These are phyloP conservation scores for Erebia epiphron DNA, from an alignment of 2,888 invertebrate species.

Conservation along the genomic window DNA sequence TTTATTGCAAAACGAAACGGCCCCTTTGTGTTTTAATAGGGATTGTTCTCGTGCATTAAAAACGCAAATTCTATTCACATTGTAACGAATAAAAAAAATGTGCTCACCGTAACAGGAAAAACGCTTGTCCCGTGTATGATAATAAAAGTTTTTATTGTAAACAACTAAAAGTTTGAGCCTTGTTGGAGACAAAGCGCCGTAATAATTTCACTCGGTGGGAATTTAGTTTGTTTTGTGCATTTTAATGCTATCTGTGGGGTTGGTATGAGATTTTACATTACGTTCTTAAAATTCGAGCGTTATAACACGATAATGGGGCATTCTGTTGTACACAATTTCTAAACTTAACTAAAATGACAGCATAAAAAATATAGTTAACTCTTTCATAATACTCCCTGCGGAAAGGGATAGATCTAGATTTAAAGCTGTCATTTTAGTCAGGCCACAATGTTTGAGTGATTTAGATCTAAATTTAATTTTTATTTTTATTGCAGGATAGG, in stretches of 20 bases:
- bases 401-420: too few species aligned
- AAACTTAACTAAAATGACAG: too few species aligned
- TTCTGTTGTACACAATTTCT: too few species aligned
- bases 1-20: conserved; percentile 11
- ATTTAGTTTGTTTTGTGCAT: conserved; percentile 41
- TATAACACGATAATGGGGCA: too few species aligned
- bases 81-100: conserved; percentile 38
- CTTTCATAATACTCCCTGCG: too few species aligned
- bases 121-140: conserved; percentile 41
- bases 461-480: too few species aligned
- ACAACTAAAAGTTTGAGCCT: conserved; percentile 57
- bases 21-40: conserved; percentile 22
- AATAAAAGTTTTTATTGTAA: conserved; percentile 59
- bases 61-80: conserved; percentile 39
- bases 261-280: too few species aligned
- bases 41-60: conserved; percentile 37
- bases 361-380: too few species aligned
- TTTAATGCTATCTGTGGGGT: conserved; percentile 26
- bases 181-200: conserved; percentile 50
- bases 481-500: too few species aligned
- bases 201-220: conserved; percentile 48
- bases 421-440: too few species aligned
- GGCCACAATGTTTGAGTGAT: too few species aligned
- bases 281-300: too few species aligned
- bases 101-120: conserved; percentile 40